phyloP scores from a whole-genome alignment of 2,888 invertebrate species.

The Calameuta idolon region DNA sequence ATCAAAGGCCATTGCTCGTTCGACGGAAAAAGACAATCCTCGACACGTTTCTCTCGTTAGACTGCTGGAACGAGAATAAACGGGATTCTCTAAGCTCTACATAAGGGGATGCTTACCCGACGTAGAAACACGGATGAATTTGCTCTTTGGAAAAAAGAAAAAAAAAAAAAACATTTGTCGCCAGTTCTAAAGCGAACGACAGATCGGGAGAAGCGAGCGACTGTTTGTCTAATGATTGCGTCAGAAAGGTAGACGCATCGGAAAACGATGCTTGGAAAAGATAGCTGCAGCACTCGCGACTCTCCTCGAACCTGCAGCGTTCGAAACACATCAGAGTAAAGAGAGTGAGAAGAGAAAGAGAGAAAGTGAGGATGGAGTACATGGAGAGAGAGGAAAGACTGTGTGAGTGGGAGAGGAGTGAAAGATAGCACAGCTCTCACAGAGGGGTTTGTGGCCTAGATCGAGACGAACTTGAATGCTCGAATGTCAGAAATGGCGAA shows the following conservation, averaged over 20 bases:
- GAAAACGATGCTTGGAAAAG: not conserved
- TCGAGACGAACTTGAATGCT: constrained; percentile 63
- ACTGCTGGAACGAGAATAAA: not conserved
- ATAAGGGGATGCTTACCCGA: not conserved
- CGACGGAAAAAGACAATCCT: constrained; percentile 15
- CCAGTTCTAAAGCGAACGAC: not conserved
- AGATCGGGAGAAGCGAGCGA: not conserved
- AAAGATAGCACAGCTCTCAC: constrained; percentile 28
- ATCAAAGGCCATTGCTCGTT: constrained; percentile 60
- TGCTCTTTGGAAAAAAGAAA: not conserved
- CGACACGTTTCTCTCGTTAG: not conserved
- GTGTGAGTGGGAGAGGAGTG: constrained; percentile 13
- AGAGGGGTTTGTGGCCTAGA: constrained; percentile 56
- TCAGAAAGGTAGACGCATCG: not conserved
- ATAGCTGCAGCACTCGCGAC: not conserved
- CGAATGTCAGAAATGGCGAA: constrained; percentile 63
- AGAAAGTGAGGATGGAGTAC: constrained; percentile 23
- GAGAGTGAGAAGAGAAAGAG: constrained; percentile 8
- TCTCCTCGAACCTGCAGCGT: not conserved
- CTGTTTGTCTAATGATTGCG: not conserved
- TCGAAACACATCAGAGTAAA: not conserved
- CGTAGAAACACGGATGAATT: not conserved
- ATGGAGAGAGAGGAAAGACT: constrained; percentile 18
- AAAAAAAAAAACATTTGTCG: not conserved
- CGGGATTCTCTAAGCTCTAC: not conserved